A percentile compares a stretch with the other conserved stretches of the same genome.
These are phyloP conservation scores for Megalops cyprinoides DNA, from an alignment of 2,797 vertebrate species.

Conservation along the genomic window DNA sequence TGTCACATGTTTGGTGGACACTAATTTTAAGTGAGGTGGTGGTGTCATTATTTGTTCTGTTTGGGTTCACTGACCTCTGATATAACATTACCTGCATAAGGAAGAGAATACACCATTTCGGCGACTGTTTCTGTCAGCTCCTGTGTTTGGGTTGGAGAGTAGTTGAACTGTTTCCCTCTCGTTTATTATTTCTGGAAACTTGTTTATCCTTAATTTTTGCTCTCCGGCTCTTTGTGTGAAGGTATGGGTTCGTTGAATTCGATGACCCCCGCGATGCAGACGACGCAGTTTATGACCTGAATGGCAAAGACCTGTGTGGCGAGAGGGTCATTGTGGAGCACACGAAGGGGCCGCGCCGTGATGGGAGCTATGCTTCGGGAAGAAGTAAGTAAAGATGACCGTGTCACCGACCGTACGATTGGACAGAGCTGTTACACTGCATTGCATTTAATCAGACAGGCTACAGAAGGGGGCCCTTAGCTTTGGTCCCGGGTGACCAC, in stretches of 20 bases:
- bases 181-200: neutral
- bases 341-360: constrained; percentile 90
- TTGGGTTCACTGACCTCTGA: neutral
- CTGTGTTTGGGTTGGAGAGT: neutral
- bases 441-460: constrained; percentile 1
- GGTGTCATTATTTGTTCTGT: neutral
- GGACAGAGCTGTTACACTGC: constrained; percentile 28
- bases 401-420: neutral
- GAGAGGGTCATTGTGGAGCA: constrained; percentile 96
- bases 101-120: no score
- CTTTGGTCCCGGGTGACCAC: neutral
- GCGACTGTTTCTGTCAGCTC: no score
- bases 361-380: constrained; percentile 84
- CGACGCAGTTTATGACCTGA: constrained; percentile 95
- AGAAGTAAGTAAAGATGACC: constrained; percentile 83
- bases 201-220: constrained; percentile 10
- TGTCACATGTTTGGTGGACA: neutral
- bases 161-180: neutral
- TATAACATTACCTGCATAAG: no score
- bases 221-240: constrained; percentile 47
- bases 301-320: constrained; percentile 94
- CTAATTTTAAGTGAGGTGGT: neutral
- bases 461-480: neutral
- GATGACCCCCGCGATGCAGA: constrained; percentile 95
- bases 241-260: constrained; percentile 96